Percentiles rank a stretch among this genome's conserved stretches.
These are phyloP conservation scores for Antennarius striatus DNA, from an alignment of 2,113 vertebrate species.

Conservation along the genomic window DNA sequence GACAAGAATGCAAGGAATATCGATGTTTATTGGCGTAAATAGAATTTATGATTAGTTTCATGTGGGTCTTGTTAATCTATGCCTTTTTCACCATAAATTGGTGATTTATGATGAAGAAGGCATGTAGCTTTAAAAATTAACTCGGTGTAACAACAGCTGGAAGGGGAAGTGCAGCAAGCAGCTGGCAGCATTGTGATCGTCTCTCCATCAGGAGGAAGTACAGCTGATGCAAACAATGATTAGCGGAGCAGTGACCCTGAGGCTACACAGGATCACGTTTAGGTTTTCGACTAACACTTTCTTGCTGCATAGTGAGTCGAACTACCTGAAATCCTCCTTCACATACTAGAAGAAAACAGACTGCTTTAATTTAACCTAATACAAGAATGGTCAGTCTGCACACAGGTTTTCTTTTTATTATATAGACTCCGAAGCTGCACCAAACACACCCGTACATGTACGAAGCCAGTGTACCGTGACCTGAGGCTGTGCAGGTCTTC, in stretches of 20 bases:
- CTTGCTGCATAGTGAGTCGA: too few species aligned
- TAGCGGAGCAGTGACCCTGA: neutral
- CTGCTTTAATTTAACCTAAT: too few species aligned
- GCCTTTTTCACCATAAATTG: neutral
- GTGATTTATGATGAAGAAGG: too few species aligned
- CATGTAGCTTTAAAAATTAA: neutral
- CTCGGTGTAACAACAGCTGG: neutral
- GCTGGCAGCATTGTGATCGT: neutral
- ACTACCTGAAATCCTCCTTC: too few species aligned
- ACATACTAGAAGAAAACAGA: too few species aligned
- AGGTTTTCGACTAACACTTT: too few species aligned
- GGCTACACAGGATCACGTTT: neutral
- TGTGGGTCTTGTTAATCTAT: neutral
- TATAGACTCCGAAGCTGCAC: too few species aligned
- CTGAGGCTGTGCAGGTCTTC: too few species aligned
- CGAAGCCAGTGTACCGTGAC: too few species aligned
- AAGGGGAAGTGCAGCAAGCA: neutral
- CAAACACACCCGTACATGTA: too few species aligned
- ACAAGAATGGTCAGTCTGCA: too few species aligned
- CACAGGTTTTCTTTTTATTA: too few species aligned
- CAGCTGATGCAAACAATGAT: neutral
- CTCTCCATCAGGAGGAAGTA: neutral
- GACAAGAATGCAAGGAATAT: neutral
- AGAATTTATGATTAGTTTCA: neutral
- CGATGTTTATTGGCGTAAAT: neutral